A percentile compares a stretch with the other conserved stretches of the same genome.
These are phyloP conservation scores for Slavum lentiscoides DNA, from an alignment of 2,888 invertebrate species.

Conservation along the genomic window DNA sequence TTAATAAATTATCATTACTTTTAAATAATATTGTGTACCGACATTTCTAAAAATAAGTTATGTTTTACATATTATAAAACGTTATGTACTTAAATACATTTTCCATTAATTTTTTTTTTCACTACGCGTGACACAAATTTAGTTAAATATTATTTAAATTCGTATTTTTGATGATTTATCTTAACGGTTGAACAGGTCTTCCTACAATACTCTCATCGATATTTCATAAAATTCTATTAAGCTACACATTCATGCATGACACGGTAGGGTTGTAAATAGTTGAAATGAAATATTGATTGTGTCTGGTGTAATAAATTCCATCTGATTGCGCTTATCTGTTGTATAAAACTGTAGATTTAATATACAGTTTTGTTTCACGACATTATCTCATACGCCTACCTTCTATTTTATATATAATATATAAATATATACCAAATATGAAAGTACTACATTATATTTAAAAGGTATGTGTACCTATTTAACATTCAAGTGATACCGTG, in stretches of 20 bases:
- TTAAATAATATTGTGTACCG: neutral
- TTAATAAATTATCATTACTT: neutral
- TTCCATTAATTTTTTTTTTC: no score
- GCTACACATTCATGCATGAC: neutral
- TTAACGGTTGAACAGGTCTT: neutral
- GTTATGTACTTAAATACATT: neutral
- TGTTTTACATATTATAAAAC: no score
- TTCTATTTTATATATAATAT: no score
- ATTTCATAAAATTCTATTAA: conserved; percentile 12
- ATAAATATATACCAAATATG: no score
- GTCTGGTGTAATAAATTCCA: neutral
- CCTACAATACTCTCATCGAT: neutral
- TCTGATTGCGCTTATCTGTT: no score
- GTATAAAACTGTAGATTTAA: no score
- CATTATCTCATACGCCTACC: no score
- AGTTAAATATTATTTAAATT: conserved; percentile 3
- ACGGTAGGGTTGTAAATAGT: neutral
- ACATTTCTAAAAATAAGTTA: neutral
- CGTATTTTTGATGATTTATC: conserved; percentile 14
- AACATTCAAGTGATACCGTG: no score
- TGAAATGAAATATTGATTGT: conserved; percentile 12
- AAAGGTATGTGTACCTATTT: no score
- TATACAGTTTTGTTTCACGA: no score
- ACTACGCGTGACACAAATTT: no score
- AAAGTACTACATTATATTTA: no score